Base-by-base conservation (phyloP, 37 sponge, comb jelly and placozoan genomes). In the Axinella damicornis region DNA sequence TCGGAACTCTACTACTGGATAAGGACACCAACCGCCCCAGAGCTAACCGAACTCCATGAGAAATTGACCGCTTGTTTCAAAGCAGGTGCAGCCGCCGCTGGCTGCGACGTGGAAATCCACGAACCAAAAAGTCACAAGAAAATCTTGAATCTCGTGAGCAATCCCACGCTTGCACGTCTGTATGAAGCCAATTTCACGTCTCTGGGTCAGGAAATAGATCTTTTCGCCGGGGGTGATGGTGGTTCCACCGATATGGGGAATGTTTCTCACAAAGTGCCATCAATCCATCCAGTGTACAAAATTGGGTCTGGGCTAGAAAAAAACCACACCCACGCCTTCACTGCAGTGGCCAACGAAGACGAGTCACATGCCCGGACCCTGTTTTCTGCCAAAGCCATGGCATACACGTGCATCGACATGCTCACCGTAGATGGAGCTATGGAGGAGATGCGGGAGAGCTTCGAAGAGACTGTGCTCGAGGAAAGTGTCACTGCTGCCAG, bases 261-360 rank as follows among this genome's bases (percentile, higher is more conserved):
- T 75, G 94, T 94, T 33, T 94, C 97, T 4, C 75, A 91, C 36
- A 56, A 72, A 55, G 83, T 96, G 12, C 97, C 97, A 0, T 78
- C 92, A 28, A 94, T 96, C n/a, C 97, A 96, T 73, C 97, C 97
- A 0, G 28, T 52, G 34, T 96, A 85, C 64, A 36, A 17, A 0
- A 91, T 96, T 56, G 92, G 89, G 0, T 60, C 68, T 35, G 83
- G 82, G n/a, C n/a, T n/a, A 40, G 77, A 77, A 53, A 79, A 30
- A 0, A 90, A 87, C 53, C 94, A 96, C 73, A 96, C 90, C 0
- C 76, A 60, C 24, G 92, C 82, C 60, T 96, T 96, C 69, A 74
- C 89, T 27, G 78, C 59, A 41, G 70, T 90, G 20, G 21, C 90
- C 60, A 89, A 93, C 79, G 91, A 76, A 2, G 64, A 76, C 0